Base-by-base conservation (phyloP, 2,888 invertebrate genomes). In the Campaea margaritaria region DNA sequence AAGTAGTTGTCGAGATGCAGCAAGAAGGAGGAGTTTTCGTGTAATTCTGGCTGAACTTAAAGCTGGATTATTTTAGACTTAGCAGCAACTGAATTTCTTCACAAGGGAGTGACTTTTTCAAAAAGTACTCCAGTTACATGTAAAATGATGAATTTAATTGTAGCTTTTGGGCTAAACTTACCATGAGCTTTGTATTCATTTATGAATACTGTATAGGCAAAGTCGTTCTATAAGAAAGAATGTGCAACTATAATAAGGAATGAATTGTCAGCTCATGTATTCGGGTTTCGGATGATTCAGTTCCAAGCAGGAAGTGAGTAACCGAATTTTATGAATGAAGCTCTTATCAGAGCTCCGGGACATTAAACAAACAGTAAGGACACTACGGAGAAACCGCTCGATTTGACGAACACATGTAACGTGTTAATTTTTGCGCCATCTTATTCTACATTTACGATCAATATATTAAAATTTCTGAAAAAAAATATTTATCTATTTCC, bases 281-380 rank as follows among this genome's bases (percentile, higher is more conserved):
- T 63, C 41, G 53, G 55, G 28, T 65, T 45, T 54, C 56, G 53
- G 41, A 62, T 70, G 63, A 70, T 58, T 73, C 64, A 74, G 65
- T 48, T 15, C 4, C 43, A 57, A 15, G 51, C 73, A 82, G 85
- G 86, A 87, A 72, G 73, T 87, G 85, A 86, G 75, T 81, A 82
- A 87, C 78, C 57, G 67, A 70, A 78, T 78, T 76, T 65, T 7
- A 78, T 84, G 86, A 85, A 81, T 84, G 82, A 85, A 83, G 68
- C 75, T 67, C 71, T 83, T 87, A 88, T 87, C 86, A 74, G 67
- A 64, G 9, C 54, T 56, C 55, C 48, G 50, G 58, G 55, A 42
- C 36, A 42, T 39, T 53, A 16, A 15, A 51, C 16, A 47, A 14
- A 43, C 28, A 55, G 54, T 50, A 50, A 28, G 60, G 44, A 31